Conservation (phyloP, 1,140 invertebrate species). For the Bathynomus jamesi region DNA sequence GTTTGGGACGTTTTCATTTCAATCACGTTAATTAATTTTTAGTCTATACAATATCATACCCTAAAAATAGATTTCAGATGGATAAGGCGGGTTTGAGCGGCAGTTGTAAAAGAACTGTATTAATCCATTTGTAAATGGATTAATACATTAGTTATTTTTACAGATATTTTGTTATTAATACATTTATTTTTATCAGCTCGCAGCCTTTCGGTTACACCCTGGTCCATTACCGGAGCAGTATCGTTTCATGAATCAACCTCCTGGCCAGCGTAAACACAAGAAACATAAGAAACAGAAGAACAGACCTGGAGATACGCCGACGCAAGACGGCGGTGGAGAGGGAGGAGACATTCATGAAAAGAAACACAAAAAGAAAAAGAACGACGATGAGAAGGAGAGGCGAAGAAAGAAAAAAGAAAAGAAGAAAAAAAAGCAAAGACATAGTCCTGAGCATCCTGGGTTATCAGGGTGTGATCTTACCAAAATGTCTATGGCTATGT, state of each 20-base stretch:
- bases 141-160: no score
- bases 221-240: slow-evolving; percentile 94
- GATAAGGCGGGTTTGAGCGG: no score
- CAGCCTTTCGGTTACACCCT: slow-evolving; percentile 90
- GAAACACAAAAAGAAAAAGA: slow-evolving; percentile 93
- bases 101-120: no score
- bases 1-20: no score
- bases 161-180: not conserved
- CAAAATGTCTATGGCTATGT: slow-evolving; percentile 8
- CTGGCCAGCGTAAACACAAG: slow-evolving; percentile 74
- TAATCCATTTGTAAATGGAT: no score
- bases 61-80: no score
- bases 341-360: slow-evolving; percentile 75
- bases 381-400: slow-evolving; percentile 88
- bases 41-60: no score
- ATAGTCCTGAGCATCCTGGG: slow-evolving; percentile 75
- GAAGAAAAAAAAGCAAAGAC: slow-evolving; percentile 80
- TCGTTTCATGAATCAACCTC: slow-evolving; percentile 77
- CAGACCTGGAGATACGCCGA: slow-evolving; percentile 52
- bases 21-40: no score
- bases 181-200: slow-evolving; percentile 53
- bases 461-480: slow-evolving; percentile 16
- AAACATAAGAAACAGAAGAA: slow-evolving; percentile 93
- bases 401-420: slow-evolving; percentile 94
- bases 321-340: slow-evolving; percentile 43